Conservation (phyloP, 2,888 invertebrate species). For the Sicus ferrugineus region DNA sequence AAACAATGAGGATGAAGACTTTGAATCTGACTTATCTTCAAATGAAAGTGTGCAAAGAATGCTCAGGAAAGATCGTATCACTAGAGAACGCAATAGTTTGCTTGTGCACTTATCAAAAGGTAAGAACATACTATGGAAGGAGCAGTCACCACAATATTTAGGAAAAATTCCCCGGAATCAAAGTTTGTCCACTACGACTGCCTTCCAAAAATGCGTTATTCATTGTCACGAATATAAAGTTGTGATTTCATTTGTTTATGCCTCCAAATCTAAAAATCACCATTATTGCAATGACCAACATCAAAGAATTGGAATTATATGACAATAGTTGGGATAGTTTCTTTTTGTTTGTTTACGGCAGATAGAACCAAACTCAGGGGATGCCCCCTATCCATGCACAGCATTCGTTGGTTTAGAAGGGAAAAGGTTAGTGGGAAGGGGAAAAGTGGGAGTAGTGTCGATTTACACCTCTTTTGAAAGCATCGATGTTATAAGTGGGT, state of each 20-base stretch:
- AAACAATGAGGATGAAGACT: neutral
- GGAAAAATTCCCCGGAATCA: neutral
- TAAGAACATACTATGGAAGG: neutral
- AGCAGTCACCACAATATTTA: neutral
- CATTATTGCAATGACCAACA: neutral
- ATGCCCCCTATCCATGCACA: too few species aligned
- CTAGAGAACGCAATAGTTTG: neutral
- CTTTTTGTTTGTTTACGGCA: too few species aligned
- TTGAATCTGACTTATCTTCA: conserved; percentile 1
- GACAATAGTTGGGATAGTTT: too few species aligned
- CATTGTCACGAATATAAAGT: neutral
- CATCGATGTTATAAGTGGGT: too few species aligned
- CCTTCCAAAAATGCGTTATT: neutral
- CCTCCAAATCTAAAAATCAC: neutral
- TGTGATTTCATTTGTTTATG: neutral
- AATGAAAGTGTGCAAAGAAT: neutral
- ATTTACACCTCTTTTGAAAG: too few species aligned
- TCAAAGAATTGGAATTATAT: neutral
- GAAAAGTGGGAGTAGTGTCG: too few species aligned
- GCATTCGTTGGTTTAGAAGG: too few species aligned
- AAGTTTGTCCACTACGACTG: neutral
- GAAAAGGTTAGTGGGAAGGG: too few species aligned
- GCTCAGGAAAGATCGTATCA: neutral
- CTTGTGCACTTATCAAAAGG: neutral
- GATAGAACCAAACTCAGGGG: too few species aligned